A percentile compares a stretch with the other conserved stretches of the same genome.
Conservation (phyloP, 2,888 invertebrate species). For the Ellobium chinense region DNA sequence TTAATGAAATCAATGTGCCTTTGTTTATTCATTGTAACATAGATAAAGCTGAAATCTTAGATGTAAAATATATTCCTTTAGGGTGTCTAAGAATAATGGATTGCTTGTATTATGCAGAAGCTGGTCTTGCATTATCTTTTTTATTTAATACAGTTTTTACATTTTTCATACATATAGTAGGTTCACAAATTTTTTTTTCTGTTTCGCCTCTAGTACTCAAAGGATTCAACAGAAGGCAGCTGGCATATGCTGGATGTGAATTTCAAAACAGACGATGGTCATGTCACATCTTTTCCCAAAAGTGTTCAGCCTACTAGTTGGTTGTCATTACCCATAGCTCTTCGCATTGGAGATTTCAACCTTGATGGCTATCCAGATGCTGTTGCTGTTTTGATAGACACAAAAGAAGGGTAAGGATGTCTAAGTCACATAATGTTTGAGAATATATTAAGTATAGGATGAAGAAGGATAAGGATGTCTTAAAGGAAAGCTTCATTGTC, state of each 20-base stretch:
- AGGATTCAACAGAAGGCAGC: slow-evolving; percentile 48
- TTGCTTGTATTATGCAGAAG: too few species aligned
- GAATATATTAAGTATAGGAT: too few species aligned
- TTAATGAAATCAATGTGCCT: too few species aligned
- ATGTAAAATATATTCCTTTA: too few species aligned
- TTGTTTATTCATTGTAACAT: too few species aligned
- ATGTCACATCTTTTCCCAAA: slow-evolving; percentile 82
- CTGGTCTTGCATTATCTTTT: too few species aligned
- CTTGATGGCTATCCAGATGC: slow-evolving; percentile 98
- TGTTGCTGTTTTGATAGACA: slow-evolving; percentile 84
- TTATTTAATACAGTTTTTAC: slow-evolving; percentile 1
- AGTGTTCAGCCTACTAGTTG: slow-evolving; percentile 67
- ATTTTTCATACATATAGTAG: neutral
- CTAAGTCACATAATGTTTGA: too few species aligned
- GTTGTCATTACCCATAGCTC: slow-evolving; percentile 80
- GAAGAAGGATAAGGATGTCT: too few species aligned
- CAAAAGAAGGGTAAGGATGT: slow-evolving; percentile 17
- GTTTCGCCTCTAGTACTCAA: slow-evolving; percentile 11
- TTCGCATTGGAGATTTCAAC: slow-evolving; percentile 94
- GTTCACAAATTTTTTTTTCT: neutral
- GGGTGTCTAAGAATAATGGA: too few species aligned
- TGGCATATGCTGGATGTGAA: slow-evolving; percentile 63
- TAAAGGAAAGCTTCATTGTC: too few species aligned
- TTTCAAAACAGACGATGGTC: slow-evolving; percentile 45
- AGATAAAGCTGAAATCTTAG: too few species aligned